Percentiles rank a stretch among this genome's conserved stretches.
These are phyloP conservation scores for Tragelaphus buxtoni DNA, from an alignment of 2,113 vertebrate species.

Conservation along the genomic window DNA sequence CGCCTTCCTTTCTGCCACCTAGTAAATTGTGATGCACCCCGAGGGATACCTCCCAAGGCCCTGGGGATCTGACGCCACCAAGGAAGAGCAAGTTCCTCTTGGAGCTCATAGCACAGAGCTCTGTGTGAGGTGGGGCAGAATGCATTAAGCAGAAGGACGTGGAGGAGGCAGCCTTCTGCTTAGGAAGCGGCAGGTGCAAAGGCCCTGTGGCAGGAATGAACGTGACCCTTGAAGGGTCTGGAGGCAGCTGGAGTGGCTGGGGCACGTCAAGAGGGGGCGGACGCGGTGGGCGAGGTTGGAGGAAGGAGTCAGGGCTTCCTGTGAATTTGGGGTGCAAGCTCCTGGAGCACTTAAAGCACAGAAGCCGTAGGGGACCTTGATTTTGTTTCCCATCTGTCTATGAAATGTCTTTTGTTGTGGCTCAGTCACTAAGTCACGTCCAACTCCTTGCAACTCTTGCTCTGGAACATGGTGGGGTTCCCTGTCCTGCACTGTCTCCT, in stretches of 20 bases:
- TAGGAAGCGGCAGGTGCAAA: not conserved
- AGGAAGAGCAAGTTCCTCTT: rapidly evolving
- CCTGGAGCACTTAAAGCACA: rapidly evolving
- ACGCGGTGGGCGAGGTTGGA: not conserved
- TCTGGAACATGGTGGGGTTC: not conserved
- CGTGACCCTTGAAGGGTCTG: not conserved
- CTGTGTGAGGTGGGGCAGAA: no score
- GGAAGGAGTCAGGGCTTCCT: not conserved
- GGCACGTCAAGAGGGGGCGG: rapidly evolving
- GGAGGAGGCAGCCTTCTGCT: not conserved
- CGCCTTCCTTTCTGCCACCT: not conserved
- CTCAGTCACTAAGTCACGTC: rapidly evolving
- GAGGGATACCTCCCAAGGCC: not conserved
- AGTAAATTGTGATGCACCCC: no score
- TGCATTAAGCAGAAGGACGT: not conserved
- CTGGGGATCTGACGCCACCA: rapidly evolving
- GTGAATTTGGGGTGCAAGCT: rapidly evolving
- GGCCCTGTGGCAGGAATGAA: not conserved
- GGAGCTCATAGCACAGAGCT: rapidly evolving
- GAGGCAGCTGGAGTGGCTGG: rapidly evolving
- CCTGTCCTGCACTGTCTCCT: not conserved
- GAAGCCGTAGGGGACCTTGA: rapidly evolving
- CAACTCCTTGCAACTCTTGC: not conserved
- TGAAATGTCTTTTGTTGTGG: not conserved
- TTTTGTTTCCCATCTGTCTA: rapidly evolving